These are phyloP conservation scores for Thinocorus orbignyianus DNA, from an alignment of 2,113 vertebrate genomes.

Conservation along the genomic window DNA sequence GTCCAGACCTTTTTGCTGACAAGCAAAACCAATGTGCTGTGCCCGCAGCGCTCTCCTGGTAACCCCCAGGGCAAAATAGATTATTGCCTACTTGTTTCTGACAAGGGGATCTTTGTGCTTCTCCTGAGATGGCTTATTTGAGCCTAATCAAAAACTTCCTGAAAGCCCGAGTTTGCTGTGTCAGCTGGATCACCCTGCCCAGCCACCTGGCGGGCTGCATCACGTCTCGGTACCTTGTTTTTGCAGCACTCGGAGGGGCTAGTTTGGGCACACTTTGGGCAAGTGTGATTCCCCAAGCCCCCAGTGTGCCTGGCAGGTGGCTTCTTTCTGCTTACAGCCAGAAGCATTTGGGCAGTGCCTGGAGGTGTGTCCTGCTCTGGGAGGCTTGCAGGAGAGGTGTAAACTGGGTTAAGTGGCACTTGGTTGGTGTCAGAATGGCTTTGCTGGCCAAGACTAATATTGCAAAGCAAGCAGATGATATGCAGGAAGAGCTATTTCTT, in stretches of 20 bases:
- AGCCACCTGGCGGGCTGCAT: background rate
- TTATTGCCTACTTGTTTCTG: background rate
- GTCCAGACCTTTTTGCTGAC: background rate
- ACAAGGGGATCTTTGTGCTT: background rate
- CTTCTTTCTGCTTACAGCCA: background rate
- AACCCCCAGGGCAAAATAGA: background rate
- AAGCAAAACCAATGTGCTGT: background rate
- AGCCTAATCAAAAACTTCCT: slow-evolving; percentile 1
- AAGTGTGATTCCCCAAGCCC: background rate
- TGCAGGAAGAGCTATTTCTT: background rate
- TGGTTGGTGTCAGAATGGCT: background rate
- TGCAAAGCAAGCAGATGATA: background rate
- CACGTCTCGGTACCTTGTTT: background rate
- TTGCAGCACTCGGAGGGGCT: background rate
- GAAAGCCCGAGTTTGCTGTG: background rate
- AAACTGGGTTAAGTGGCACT: background rate
- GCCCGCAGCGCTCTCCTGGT: background rate
- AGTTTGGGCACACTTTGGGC: rapidly evolving
- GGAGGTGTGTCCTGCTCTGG: background rate
- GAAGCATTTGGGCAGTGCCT: rapidly evolving
- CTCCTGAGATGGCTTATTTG: background rate
- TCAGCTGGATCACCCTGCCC: background rate
- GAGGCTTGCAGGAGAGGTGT: background rate
- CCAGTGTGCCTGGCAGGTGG: background rate
- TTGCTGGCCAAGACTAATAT: background rate